A percentile compares a stretch with the other conserved stretches of the same genome.
These are phyloP conservation scores for Oxycera nigricornis DNA, from an alignment of 2,888 invertebrate genomes.

Conservation along the genomic window DNA sequence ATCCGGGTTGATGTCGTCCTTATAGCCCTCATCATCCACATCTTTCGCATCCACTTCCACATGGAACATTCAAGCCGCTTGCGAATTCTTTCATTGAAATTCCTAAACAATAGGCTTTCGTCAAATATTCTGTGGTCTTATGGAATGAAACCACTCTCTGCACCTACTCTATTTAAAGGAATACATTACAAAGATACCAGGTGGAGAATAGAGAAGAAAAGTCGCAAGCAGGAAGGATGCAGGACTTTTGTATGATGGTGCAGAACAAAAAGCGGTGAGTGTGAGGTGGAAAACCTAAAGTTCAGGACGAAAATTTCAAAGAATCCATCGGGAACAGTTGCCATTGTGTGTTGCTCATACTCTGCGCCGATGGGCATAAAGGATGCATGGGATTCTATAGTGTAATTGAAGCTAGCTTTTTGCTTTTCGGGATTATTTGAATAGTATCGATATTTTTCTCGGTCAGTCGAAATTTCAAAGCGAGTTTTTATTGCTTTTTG, in stretches of 20 bases:
- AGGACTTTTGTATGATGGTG: too few species aligned
- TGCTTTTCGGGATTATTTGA: too few species aligned
- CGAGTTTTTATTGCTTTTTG: too few species aligned
- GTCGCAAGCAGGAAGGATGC: neutral
- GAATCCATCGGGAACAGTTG: constrained; percentile 2
- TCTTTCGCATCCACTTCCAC: neutral
- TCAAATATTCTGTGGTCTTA: constrained; percentile 3
- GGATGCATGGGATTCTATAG: too few species aligned
- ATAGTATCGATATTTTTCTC: too few species aligned
- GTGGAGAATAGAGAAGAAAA: neutral
- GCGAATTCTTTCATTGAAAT: neutral
- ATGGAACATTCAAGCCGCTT: too few species aligned
- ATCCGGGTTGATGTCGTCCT: too few species aligned
- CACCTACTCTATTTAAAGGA: neutral
- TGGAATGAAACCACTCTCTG: neutral
- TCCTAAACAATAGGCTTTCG: constrained; percentile 17
- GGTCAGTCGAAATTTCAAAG: too few species aligned
- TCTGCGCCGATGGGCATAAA: too few species aligned
- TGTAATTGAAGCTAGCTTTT: too few species aligned
- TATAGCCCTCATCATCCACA: neutral
- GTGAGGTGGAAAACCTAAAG: too few species aligned
- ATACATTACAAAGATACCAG: neutral
- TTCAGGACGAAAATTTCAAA: constrained; percentile 7
- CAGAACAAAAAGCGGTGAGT: too few species aligned
- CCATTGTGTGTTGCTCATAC: neutral